A percentile compares a stretch with the other conserved stretches of the same genome.
Conservation (phyloP, 2,113 vertebrate genomes). For the Amia ocellicauda region DNA sequence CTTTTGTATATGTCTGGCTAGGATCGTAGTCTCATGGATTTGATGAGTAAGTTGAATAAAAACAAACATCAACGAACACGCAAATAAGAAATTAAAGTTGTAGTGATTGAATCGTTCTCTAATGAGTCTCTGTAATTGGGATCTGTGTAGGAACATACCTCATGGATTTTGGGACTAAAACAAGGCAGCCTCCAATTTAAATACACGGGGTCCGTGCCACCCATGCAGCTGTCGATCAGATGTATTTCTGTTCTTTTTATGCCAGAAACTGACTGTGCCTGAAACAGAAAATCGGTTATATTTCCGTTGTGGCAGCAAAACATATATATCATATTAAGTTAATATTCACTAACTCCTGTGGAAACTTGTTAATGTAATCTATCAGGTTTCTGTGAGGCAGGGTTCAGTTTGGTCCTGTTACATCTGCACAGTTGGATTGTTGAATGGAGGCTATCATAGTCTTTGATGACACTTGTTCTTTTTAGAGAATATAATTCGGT, state of each 20-base stretch:
- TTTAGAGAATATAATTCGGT: too few relatives aligned
- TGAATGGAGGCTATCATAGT: background rate
- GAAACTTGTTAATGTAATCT: background rate
- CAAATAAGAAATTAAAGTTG: constrained; percentile 11
- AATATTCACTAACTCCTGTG: background rate
- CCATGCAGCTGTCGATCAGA: constrained; percentile 14
- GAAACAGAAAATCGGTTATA: background rate
- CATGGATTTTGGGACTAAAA: constrained; percentile 4
- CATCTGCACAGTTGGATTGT: background rate
- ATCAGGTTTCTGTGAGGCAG: constrained; percentile 29
- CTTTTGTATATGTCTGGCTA: background rate
- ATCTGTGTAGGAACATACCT: background rate
- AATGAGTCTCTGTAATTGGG: constrained; percentile 1
- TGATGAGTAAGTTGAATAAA: background rate
- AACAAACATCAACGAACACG: background rate
- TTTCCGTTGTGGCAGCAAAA: background rate
- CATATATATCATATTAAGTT: background rate
- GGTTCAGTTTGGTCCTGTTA: constrained; percentile 21
- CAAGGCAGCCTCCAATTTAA: constrained; percentile 9
- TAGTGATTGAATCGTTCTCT: constrained; percentile 6
- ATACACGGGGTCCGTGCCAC: background rate
- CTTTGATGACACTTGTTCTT: background rate
- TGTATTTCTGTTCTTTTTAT: constrained; percentile 8
- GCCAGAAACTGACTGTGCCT: constrained; percentile 11
- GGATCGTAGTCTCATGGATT: background rate